Evolutionary conservation across 2,888 invertebrate species (phyloP).

Genomic region (Drosophila fulvimacula): DNA sequence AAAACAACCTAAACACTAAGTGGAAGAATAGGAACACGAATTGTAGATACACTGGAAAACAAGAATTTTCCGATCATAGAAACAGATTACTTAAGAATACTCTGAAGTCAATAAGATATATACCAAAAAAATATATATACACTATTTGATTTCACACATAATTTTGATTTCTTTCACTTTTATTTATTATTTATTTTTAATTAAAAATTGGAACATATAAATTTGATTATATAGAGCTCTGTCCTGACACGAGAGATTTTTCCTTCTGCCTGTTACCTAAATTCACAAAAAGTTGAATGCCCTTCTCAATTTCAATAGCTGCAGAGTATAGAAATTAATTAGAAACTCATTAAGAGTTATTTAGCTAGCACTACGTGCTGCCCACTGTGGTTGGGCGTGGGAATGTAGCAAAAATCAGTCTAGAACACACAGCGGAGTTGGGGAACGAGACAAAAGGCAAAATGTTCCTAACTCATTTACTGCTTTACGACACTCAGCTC

Average conservation of each 20-base stretch:
- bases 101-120: not conserved
- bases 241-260: too few species aligned
- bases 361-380: slow-evolving; percentile 55
- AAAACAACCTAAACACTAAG: not conserved
- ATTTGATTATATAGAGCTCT: too few species aligned
- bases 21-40: not conserved
- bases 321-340: slow-evolving; percentile 62
- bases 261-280: not conserved
- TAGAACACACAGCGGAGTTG: not conserved
- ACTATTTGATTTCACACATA: not conserved
- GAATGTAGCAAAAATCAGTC: slow-evolving; percentile 46
- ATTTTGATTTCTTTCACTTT: not conserved
- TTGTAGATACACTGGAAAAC: not conserved
- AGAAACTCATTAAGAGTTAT: slow-evolving; percentile 69
- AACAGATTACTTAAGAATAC: not conserved
- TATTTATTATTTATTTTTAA: too few species aligned
- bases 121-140: too few species aligned
- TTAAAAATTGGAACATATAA: too few species aligned
- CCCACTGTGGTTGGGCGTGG: slow-evolving; percentile 50
- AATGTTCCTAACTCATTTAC: slow-evolving; percentile 26
- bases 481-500: slow-evolving; percentile 33
- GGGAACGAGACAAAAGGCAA: not conserved
- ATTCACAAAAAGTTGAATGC: not conserved
- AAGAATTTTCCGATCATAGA: not conserved
- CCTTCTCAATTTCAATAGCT: not conserved